These are phyloP conservation scores for Zosterops pallidus DNA, from an alignment of 2,113 vertebrate species.

Conservation along the genomic window DNA sequence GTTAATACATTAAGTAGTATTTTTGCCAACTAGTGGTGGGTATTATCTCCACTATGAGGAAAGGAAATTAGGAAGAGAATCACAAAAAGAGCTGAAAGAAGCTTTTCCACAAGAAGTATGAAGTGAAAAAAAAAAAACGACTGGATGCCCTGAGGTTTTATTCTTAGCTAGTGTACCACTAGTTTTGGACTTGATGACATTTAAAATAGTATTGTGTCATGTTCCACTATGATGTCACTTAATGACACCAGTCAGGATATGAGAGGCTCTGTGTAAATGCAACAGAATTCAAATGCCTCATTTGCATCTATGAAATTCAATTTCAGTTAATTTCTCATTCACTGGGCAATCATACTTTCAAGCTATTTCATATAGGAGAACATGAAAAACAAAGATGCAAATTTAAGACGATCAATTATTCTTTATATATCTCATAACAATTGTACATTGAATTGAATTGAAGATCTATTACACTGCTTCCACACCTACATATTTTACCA, in stretches of 20 bases:
- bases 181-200: neutral
- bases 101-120: neutral
- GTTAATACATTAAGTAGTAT: neutral
- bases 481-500: neutral
- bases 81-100: neutral
- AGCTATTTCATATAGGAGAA: neutral
- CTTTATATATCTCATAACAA: neutral
- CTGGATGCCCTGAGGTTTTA: neutral
- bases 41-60: neutral
- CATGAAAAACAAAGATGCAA: neutral
- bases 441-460: neutral
- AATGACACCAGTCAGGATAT: neutral
- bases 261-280: neutral
- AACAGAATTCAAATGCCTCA: neutral
- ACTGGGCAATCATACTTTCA: neutral
- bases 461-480: neutral
- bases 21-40: neutral
- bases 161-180: neutral
- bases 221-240: neutral
- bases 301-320: neutral
- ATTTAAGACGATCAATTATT: neutral
- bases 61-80: neutral
- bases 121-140: neutral
- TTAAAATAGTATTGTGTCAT: neutral
- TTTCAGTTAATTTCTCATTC: neutral